phyloP scores from a whole-genome alignment of 2,888 invertebrate species.

The Abscondita cerata region DNA sequence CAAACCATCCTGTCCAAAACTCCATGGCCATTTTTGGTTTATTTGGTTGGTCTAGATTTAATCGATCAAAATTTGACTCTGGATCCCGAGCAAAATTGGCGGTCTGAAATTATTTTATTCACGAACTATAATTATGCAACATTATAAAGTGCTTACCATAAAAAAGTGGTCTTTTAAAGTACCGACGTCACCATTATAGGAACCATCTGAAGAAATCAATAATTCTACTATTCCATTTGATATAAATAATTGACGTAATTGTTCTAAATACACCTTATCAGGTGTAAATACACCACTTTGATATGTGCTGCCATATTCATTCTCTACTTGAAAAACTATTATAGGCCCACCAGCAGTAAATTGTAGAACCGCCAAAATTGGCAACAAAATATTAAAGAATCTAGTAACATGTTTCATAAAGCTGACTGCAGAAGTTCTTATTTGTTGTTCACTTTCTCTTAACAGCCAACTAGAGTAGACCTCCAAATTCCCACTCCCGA shows the following conservation, averaged over 20 bases:
- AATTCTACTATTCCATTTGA: conserved; percentile 49
- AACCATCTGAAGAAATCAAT: conserved; percentile 19
- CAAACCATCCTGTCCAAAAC: conserved; percentile 67
- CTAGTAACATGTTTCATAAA: conserved; percentile 58
- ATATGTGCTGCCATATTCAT: conserved; percentile 36
- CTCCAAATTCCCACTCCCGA: conserved; percentile 79
- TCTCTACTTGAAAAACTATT: conserved; percentile 88
- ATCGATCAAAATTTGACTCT: conserved; percentile 52
- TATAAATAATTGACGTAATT: conserved; percentile 53
- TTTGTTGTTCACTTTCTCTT: conserved; percentile 59
- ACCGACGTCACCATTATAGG: conserved; percentile 49
- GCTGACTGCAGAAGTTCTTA: conserved; percentile 48
- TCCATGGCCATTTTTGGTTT: conserved; percentile 64
- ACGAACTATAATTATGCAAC: too few relatives aligned
- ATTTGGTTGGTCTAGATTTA: conserved; percentile 55
- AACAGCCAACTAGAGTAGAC: conserved; percentile 61
- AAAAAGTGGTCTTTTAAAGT: not conserved
- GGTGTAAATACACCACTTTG: not conserved
- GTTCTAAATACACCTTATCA: conserved; percentile 52
- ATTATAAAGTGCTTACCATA: conserved; percentile 55
- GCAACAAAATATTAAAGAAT: conserved; percentile 61
- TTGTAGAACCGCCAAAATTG: conserved; percentile 59
- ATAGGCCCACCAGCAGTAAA: conserved; percentile 81
- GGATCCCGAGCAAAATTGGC: conserved; percentile 63
- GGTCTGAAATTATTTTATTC: conserved; percentile 55